These are phyloP conservation scores for Formica aserva DNA, from an alignment of 2,888 invertebrate genomes.

Conservation along the genomic window DNA sequence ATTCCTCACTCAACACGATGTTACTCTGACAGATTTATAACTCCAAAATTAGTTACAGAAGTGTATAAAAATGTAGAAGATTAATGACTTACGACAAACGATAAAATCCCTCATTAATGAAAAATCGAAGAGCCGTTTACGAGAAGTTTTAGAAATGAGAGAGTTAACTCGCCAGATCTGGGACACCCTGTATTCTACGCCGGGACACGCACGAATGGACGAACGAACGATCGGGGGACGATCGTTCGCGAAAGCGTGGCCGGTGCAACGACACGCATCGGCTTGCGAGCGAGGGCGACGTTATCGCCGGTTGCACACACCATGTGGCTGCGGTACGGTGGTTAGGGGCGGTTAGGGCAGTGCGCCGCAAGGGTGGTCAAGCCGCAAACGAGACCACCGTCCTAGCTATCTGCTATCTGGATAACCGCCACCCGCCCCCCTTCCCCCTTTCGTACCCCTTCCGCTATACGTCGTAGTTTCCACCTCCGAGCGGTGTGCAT, in stretches of 20 bases:
- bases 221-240: slow-evolving; percentile 16
- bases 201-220: background rate
- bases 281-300: slow-evolving; percentile 81
- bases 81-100: too few species aligned
- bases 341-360: slow-evolving; percentile 84
- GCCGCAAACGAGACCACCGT: slow-evolving; percentile 86
- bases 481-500: slow-evolving; percentile 56
- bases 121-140: background rate
- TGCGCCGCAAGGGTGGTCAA: slow-evolving; percentile 85
- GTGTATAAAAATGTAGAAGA: background rate
- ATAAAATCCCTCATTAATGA: background rate
- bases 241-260: slow-evolving; percentile 69
- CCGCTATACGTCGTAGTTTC: slow-evolving; percentile 35
- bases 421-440: slow-evolving; percentile 82
- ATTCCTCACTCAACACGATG: background rate
- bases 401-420: slow-evolving; percentile 86
- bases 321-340: slow-evolving; percentile 83
- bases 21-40: background rate
- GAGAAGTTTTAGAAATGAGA: background rate
- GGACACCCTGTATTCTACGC: background rate
- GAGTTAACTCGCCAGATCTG: too few species aligned
- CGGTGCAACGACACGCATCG: slow-evolving; percentile 76
- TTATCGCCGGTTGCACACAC: slow-evolving; percentile 84
- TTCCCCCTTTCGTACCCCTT: slow-evolving; percentile 54
- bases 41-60: background rate